These are phyloP conservation scores for Camelus dromedarius DNA, from an alignment of 2,113 vertebrate species.

Conservation along the genomic window DNA sequence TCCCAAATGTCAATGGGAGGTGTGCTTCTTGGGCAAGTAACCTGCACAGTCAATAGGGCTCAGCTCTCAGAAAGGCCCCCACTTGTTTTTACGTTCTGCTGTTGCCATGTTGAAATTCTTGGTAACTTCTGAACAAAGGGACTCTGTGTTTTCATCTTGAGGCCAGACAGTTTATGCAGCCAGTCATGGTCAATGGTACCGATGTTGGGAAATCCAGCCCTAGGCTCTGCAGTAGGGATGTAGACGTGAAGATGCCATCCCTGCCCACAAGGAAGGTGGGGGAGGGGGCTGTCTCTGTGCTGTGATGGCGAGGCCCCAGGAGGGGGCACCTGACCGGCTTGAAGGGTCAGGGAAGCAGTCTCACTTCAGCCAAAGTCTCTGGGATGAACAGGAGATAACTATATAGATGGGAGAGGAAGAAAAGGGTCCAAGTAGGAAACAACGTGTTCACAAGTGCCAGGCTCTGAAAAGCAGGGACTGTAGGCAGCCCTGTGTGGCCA, in stretches of 20 bases:
- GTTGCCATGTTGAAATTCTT: neutral
- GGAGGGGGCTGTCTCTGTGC: too few species aligned
- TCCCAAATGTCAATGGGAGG: neutral
- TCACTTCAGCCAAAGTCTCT: neutral
- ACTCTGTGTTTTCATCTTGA: neutral
- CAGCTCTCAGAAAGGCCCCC: neutral
- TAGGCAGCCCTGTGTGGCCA: too few species aligned
- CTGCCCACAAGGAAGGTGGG: neutral
- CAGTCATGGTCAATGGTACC: neutral
- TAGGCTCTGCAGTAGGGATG: neutral
- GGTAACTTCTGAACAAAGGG: neutral
- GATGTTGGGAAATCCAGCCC: neutral
- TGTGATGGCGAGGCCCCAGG: neutral
- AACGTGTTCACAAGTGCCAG: neutral
- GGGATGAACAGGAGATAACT: neutral
- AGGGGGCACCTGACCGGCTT: neutral
- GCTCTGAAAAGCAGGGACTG: neutral
- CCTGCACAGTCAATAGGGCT: neutral
- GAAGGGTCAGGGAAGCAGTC: neutral
- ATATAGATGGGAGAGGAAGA: neutral
- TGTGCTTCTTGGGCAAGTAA: neutral
- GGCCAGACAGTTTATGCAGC: neutral
- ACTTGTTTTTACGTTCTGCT: neutral
- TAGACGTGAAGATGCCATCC: neutral
- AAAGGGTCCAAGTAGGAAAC: neutral